These are phyloP conservation scores for Muraenolepis orangiensis DNA, from an alignment of 2,797 vertebrate genomes.

Conservation along the genomic window DNA sequence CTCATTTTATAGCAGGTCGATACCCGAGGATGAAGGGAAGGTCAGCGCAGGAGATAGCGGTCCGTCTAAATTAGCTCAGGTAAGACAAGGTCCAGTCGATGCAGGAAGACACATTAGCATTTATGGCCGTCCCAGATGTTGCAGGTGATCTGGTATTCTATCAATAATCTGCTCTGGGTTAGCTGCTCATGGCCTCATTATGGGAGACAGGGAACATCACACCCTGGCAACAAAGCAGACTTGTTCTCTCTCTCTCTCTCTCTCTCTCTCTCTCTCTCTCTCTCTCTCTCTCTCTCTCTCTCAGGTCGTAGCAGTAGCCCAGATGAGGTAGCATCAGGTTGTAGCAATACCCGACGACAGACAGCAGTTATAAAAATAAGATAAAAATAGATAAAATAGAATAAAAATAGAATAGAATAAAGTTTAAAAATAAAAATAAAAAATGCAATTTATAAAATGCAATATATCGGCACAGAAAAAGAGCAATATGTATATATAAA, in stretches of 20 bases:
- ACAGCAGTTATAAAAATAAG: too few species aligned
- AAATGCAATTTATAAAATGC: too few species aligned
- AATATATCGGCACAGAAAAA: too few species aligned
- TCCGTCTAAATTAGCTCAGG: background rate
- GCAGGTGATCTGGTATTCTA: background rate
- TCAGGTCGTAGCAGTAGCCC: too few species aligned
- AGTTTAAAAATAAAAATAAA: too few species aligned
- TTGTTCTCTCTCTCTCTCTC: background rate
- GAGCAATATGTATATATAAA: too few species aligned
- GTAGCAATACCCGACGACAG: too few species aligned
- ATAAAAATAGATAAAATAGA: too few species aligned
- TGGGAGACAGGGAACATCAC: background rate
- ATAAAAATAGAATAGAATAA: too few species aligned
- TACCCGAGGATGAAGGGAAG: background rate
- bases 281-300: background rate
- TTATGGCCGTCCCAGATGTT: background rate
- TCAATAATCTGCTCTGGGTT: background rate
- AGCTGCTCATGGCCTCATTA: background rate
- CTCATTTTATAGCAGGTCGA: background rate
- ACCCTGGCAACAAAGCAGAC: background rate
- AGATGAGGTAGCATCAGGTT: too few species aligned
- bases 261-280: background rate
- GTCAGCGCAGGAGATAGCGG: background rate
- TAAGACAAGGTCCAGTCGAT: background rate
- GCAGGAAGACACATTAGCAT: background rate